Evolutionary conservation across 2,113 vertebrate species (phyloP), one percentile per base, ranked within the genome.

Genomic region (Serinus canaria): DNA sequence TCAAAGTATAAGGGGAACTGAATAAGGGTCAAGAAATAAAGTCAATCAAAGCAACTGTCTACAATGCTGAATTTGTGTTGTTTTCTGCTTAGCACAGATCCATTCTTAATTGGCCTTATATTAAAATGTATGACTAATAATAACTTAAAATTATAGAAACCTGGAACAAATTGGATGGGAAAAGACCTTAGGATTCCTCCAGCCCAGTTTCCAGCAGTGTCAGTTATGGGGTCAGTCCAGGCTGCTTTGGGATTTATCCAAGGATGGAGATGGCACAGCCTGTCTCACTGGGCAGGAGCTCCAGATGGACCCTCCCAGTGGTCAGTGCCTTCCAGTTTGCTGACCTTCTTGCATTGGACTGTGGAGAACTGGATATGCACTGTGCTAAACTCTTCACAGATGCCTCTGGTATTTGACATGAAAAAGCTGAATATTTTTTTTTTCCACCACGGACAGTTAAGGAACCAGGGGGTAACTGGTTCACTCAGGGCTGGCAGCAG

Each of bases 381-480:
- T 44, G 4, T 59, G 22, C 49, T 59, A 63, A 77, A 47, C 11
- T 37, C 35, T 63, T 44, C 31, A 33, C 21, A 22, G 44, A 41
- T 59, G 3, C 2, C 24, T 55, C 72, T 74, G 11, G 8, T 49
- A 33, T 50, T 53, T 55, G 31, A 41, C 7, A 18, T 41, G 23
- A 1, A 64, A 64, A 55, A 82, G 31, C 7, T 37, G 44, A 74
- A 41, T 25, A 6, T 28, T 58, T n/a, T 28, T 43, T 31, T 24
- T 52, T 6, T 14, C 41, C 24, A 13, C 14, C 21, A 4, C 3
- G 44, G 17, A 4, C 17, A 9, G 24, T 33, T 44, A 39, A 41
- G 39, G 33, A 11, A 10, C 13, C 3, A 0, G 7, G 24, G 50
- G 12, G 20, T 44, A 14, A 35, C 18, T 1, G 4, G 5, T 2